Evolutionary conservation across 2,113 vertebrate genomes (phyloP).

Genomic region (Noturus placidus): DNA sequence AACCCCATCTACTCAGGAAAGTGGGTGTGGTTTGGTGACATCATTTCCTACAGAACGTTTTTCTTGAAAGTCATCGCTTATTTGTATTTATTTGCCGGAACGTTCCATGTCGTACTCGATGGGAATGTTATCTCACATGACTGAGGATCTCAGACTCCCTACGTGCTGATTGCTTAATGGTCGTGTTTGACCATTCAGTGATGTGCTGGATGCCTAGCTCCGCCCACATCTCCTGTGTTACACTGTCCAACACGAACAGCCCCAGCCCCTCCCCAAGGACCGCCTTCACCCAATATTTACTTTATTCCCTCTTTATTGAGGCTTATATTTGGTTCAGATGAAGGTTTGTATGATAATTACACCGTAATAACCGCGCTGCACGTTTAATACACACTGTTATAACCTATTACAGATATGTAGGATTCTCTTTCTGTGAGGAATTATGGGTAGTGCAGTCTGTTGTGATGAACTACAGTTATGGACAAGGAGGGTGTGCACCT

Average conservation of each 20-base stretch:
- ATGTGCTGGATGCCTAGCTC: not conserved
- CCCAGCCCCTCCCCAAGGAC: not conserved
- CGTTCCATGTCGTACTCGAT: not conserved
- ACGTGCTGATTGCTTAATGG: not conserved
- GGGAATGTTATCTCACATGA: not conserved
- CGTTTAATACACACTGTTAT: not conserved
- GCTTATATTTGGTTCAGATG: not conserved
- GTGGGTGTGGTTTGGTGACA: not conserved
- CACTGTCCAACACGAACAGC: not conserved
- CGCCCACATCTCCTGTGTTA: not conserved
- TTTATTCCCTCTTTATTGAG: not conserved
- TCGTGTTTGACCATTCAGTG: not conserved
- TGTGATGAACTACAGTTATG: not conserved
- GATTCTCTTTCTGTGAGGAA: not conserved
- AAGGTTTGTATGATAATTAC: not conserved
- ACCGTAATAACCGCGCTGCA: not conserved
- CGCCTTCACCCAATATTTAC: not conserved
- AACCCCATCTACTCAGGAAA: not conserved
- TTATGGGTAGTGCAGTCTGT: not conserved
- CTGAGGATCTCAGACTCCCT: not conserved
- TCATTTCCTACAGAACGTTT: not conserved
- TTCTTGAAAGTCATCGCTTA: not conserved
- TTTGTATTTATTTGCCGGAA: not conserved
- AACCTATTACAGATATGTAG: not conserved
- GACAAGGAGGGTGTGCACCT: not conserved